Conservation (phyloP, 2,888 invertebrate genomes). For the Tenthredo livida region DNA sequence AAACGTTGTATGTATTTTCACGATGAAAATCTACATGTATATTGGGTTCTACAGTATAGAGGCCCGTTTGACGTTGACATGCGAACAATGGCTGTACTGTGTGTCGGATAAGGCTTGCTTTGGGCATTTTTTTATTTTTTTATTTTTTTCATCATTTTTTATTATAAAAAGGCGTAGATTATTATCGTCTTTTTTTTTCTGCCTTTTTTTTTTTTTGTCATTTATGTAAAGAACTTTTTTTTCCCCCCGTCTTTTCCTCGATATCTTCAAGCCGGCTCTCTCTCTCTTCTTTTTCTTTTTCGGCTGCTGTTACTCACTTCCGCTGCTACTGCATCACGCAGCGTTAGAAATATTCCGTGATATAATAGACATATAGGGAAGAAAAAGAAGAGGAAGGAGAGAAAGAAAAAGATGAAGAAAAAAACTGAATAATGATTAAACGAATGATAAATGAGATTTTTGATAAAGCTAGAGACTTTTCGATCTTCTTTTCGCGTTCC, state of each 20-base stretch:
- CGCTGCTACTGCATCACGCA: neutral
- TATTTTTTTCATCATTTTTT: neutral
- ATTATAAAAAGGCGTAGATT: neutral
- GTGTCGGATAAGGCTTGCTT: neutral
- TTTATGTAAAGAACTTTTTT: neutral
- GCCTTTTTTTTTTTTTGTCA: too few species aligned
- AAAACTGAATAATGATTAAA: neutral
- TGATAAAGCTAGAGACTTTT: neutral
- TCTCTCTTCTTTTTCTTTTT: neutral
- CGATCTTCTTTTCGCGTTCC: neutral
- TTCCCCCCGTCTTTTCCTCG: neutral
- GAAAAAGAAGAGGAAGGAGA: too few species aligned
- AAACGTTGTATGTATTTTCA: neutral
- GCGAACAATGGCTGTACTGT: slow-evolving; percentile 17
- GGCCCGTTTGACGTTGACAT: neutral
- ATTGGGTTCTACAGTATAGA: neutral
- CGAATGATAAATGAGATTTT: neutral
- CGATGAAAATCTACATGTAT: neutral
- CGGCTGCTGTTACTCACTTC: neutral
- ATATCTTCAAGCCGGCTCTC: neutral
- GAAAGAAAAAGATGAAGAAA: neutral
- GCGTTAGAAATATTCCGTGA: neutral
- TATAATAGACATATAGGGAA: neutral
- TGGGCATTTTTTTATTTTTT: neutral
- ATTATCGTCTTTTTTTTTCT: neutral